A percentile compares a stretch with the other conserved stretches of the same genome.
These are phyloP conservation scores for Neocloeon triangulifer DNA, from an alignment of 1,140 invertebrate genomes.

Conservation along the genomic window DNA sequence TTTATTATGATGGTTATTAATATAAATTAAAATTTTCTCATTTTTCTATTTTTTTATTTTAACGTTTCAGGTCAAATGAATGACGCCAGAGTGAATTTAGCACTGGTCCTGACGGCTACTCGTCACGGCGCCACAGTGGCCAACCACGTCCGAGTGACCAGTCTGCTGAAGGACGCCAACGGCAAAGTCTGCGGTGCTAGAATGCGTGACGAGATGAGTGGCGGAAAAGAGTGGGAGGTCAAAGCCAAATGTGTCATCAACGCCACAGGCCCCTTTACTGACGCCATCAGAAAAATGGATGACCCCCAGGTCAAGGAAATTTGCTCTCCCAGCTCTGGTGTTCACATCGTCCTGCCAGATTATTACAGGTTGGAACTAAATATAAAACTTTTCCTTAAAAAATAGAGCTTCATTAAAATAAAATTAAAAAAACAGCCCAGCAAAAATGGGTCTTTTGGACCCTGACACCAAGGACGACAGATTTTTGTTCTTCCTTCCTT, in stretches of 20 bases:
- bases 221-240: constrained; percentile 79
- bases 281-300: constrained; percentile 88
- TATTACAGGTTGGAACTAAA: too few species aligned
- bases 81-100: constrained; percentile 94
- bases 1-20: constrained; percentile 95
- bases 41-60: too few species aligned
- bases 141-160: constrained; percentile 75
- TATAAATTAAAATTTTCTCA: too few species aligned
- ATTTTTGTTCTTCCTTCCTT: constrained; percentile 96
- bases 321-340: constrained; percentile 87
- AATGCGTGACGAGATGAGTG: constrained; percentile 49
- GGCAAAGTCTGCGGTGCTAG: constrained; percentile 49
- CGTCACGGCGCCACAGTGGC: constrained; percentile 83
- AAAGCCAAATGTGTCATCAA: constrained; percentile 92
- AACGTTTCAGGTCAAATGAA: constrained; percentile 87
- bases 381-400: too few species aligned
- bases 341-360: constrained; percentile 95
- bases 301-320: constrained; percentile 58
- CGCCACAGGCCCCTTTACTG: constrained; percentile 96
- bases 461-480: constrained; percentile 92
- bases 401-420: too few species aligned
- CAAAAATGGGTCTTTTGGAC: constrained; percentile 94
- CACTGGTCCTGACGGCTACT: constrained; percentile 84
- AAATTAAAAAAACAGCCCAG: too few species aligned
- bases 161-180: constrained; percentile 45